phyloP scores from a whole-genome alignment of 1,140 invertebrate genomes.

The Pseudoatta argentina region DNA sequence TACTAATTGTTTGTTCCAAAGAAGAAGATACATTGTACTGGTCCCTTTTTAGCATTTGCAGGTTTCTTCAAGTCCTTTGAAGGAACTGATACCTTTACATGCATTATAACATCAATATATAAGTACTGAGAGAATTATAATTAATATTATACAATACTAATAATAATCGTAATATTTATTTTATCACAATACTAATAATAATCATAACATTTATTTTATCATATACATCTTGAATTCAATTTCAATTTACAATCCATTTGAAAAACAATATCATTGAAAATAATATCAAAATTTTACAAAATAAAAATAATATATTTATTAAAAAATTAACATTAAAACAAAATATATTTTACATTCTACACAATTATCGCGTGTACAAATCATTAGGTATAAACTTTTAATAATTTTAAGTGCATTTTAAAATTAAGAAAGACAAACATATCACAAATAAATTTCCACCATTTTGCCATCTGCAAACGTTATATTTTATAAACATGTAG shows the following conservation, averaged over 20 bases:
- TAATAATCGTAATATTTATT: neutral
- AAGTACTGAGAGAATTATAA: neutral
- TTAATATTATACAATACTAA: neutral
- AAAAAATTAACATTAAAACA: neutral
- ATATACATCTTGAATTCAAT: neutral
- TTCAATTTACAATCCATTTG: conserved; percentile 13
- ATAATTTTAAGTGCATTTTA: neutral
- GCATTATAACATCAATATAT: conserved; percentile 63
- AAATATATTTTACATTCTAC: neutral
- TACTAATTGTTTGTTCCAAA: conserved; percentile 97
- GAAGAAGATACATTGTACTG: conserved; percentile 95
- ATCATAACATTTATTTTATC: neutral
- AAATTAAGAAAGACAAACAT: conserved; percentile 5
- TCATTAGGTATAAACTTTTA: neutral
- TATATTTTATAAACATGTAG: neutral
- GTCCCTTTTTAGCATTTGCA: conserved; percentile 87
- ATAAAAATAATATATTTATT: neutral
- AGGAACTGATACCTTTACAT: conserved; percentile 90
- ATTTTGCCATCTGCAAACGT: neutral
- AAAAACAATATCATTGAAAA: neutral
- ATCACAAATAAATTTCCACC: neutral
- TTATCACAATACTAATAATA: neutral
- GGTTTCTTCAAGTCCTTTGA: conserved; percentile 90
- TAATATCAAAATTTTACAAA: neutral
- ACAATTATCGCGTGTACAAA: neutral